These are phyloP conservation scores for Taeniopygia guttata DNA, from an alignment of 2,797 vertebrate genomes.

Conservation along the genomic window DNA sequence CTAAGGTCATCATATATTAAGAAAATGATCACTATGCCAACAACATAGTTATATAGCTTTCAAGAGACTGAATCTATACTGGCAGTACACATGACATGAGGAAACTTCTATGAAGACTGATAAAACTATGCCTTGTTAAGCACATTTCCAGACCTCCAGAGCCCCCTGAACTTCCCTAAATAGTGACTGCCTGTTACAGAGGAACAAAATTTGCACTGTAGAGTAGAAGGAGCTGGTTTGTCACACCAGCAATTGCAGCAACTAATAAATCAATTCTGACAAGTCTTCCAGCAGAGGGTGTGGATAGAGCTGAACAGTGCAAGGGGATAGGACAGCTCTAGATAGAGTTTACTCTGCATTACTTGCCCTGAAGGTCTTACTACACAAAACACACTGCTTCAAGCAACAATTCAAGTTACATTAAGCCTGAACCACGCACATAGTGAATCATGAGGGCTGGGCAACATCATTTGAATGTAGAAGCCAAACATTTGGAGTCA, in stretches of 20 bases:
- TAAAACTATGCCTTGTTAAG: background rate
- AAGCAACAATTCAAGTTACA: conserved; percentile 25
- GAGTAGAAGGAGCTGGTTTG: background rate
- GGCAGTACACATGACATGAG: background rate
- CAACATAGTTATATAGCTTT: background rate
- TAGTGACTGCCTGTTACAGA: background rate
- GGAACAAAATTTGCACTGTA: background rate
- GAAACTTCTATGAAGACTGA: background rate
- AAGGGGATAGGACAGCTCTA: background rate
- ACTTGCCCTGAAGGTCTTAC: conserved; percentile 46
- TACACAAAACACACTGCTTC: conserved; percentile 45
- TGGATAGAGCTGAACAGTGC: background rate
- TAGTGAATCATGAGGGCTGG: conserved; percentile 32
- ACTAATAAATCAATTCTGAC: background rate
- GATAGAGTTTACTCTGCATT: conserved; percentile 6
- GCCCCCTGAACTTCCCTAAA: background rate
- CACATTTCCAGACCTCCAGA: background rate
- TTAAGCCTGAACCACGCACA: conserved; percentile 22
- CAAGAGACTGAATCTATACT: background rate
- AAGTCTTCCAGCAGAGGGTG: background rate
- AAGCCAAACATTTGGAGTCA: background rate
- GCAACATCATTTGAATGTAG: conserved; percentile 33
- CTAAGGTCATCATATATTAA: background rate
- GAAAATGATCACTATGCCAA: background rate
- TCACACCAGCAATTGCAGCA: background rate